phyloP scores from a whole-genome alignment of 2,888 invertebrate genomes.

The Nemotelus nigrinus region DNA sequence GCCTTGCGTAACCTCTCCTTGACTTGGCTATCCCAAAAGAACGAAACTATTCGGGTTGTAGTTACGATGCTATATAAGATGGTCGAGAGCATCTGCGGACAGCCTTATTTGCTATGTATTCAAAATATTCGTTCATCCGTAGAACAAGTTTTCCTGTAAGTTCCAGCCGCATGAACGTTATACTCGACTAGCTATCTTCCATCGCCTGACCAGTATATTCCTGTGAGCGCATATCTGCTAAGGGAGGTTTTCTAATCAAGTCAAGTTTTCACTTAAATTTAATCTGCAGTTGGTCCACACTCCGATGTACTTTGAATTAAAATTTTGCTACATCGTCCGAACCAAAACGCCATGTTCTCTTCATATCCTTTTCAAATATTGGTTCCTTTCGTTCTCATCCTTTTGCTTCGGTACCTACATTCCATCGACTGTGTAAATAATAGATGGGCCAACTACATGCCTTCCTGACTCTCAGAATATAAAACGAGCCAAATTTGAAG shows the following conservation, averaged over 20 bases:
- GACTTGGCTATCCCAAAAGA: constrained; percentile 9
- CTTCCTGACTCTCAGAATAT: constrained; percentile 31
- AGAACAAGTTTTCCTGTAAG: constrained; percentile 43
- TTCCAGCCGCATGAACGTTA: constrained; percentile 23
- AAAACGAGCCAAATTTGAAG: constrained; percentile 25
- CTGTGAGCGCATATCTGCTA: constrained; percentile 10
- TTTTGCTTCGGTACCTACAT: not conserved
- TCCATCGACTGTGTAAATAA: constrained; percentile 38
- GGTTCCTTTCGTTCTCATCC: constrained; percentile 16
- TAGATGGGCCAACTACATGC: constrained; percentile 29
- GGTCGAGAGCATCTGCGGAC: constrained; percentile 3
- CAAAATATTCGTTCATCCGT: constrained; percentile 40
- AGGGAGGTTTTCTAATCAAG: constrained; percentile 47
- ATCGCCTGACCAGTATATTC: not conserved
- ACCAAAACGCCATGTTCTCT: constrained; percentile 18
- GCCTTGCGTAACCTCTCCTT: not conserved
- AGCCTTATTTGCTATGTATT: constrained; percentile 32
- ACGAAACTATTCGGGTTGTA: constrained; percentile 31
- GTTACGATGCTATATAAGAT: constrained; percentile 17
- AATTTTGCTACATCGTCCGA: constrained; percentile 40
- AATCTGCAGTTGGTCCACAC: constrained; percentile 46
- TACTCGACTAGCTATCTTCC: constrained; percentile 9
- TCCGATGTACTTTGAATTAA: constrained; percentile 46
- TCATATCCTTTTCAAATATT: constrained; percentile 36
- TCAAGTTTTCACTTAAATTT: constrained; percentile 48